A percentile compares a stretch with the other conserved stretches of the same genome.
Evolutionary conservation across 2,888 invertebrate species (phyloP).

Genomic region (Parasteatoda lunata): DNA sequence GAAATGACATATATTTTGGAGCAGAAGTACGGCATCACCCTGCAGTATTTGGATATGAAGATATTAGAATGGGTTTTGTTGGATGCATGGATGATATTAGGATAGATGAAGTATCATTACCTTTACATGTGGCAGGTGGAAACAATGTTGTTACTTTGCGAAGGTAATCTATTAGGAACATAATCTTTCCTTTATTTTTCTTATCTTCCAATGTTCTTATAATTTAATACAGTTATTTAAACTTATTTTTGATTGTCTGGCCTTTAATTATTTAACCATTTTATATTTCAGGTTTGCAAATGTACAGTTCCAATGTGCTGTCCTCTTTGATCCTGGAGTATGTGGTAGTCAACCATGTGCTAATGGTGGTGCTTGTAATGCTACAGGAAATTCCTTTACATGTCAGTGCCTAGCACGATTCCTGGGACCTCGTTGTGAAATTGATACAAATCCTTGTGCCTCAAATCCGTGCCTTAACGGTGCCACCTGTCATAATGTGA

Average conservation of each 20-base stretch:
- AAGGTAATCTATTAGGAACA: slow-evolving; percentile 34
- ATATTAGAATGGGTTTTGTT: slow-evolving; percentile 88
- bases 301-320: slow-evolving; percentile 78
- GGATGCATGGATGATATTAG: slow-evolving; percentile 93
- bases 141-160: slow-evolving; percentile 60
- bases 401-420: slow-evolving; percentile 87
- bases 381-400: slow-evolving; percentile 78
- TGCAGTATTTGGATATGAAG: slow-evolving; percentile 78
- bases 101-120: slow-evolving; percentile 84
- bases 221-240: background rate
- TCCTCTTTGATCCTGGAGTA: slow-evolving; percentile 79
- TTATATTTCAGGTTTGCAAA: slow-evolving; percentile 77
- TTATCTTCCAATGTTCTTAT: background rate
- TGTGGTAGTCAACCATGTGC: slow-evolving; percentile 87
- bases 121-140: slow-evolving; percentile 79
- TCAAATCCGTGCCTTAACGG: slow-evolving; percentile 87
- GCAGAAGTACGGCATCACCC: slow-evolving; percentile 75
- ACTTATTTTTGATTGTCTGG: background rate
- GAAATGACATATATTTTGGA: slow-evolving; percentile 75
- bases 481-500: slow-evolving; percentile 79
- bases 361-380: slow-evolving; percentile 81
- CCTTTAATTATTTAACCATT: background rate
- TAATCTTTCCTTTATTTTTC: background rate
- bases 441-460: slow-evolving; percentile 90
- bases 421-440: slow-evolving; percentile 85